Base-by-base conservation (phyloP, 2,797 vertebrate species). In the Sphaeramia orbicularis region DNA sequence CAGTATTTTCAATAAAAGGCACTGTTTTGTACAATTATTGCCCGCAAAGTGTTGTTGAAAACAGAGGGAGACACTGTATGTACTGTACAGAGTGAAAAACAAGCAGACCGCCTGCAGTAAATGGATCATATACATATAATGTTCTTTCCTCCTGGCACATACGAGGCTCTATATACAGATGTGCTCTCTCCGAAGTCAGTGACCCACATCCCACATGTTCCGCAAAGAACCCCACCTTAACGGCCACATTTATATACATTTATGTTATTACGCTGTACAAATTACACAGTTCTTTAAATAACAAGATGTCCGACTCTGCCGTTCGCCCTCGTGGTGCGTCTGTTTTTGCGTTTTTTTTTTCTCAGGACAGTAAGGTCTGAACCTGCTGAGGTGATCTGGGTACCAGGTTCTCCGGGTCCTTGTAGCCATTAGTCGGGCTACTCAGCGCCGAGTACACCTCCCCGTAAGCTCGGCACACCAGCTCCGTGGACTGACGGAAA, bases 311-410 rank as follows among this genome's bases (percentile, higher is more conserved):
- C 62, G 12, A 38, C 10, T 4, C 65, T n/a, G 21, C 14, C 1
- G 11, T 24, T 53, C 21, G 19, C n/a, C 15, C 8, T 0, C 2
- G 24, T 27, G 24, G 4, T 27, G 6, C 6, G 24, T 27, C 24
- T 24, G 6, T 50, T 41, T 66, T 56, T 18, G 35, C n/a, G 61
- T 65, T n/a, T 21, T 21, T 2, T 27, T 27, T 4, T 5, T 27
- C 73, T 95, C 94, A 99, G 81, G 95, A 96, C 36, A 99, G 94
- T 57, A 99, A 89, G 0, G 96, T 90, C 85, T 95, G 95, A 77
- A 99, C 97, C 92, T 99, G 97, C 87, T 96, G 94, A 10, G 96
- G 96, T 8, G 96, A 96, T 81, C 96, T 92, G 81, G 96, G 96
- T 0, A 99, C 83, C 78, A 97, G 91, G 71, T 75, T 95, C 87